A percentile compares a stretch with the other conserved stretches of the same genome.
These are phyloP conservation scores for Argyresthia goedartella DNA, from an alignment of 2,888 invertebrate species.

Conservation along the genomic window DNA sequence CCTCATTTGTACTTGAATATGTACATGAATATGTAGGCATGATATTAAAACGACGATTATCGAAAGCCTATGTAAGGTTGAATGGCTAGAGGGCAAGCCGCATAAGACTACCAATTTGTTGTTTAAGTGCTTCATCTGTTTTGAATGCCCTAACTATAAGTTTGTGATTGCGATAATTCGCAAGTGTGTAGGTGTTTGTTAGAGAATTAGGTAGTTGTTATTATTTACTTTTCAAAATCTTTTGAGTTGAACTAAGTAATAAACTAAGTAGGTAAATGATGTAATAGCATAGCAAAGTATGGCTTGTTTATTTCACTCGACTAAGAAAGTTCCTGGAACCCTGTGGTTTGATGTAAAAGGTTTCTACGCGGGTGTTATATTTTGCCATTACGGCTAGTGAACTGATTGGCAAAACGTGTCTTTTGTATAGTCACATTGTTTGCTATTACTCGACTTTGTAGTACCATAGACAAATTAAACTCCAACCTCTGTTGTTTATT, in stretches of 20 bases:
- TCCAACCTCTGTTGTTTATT: no score
- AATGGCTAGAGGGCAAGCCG: constrained; percentile 4
- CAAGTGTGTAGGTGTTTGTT: not conserved
- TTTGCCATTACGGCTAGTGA: not conserved
- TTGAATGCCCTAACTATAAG: not conserved
- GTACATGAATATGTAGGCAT: not conserved
- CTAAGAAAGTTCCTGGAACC: not conserved
- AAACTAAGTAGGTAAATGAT: no score
- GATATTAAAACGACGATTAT: constrained; percentile 2
- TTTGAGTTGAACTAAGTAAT: no score
- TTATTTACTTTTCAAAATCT: no score
- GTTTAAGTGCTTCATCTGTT: not conserved
- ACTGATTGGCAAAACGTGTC: no score
- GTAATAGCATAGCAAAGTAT: no score
- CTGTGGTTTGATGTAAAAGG: not conserved
- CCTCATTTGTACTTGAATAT: constrained; percentile 3
- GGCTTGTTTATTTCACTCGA: no score
- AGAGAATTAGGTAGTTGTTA: not conserved
- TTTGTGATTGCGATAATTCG: not conserved
- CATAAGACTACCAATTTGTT: constrained; percentile 3
- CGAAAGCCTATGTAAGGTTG: constrained; percentile 3
- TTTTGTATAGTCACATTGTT: no score
- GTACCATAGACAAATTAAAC: no score
- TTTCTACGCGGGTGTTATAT: not conserved
- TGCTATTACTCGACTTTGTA: no score